A percentile compares a stretch with the other conserved stretches of the same genome.
phyloP scores from a whole-genome alignment of 2,113 vertebrate genomes.

The Parus major region DNA sequence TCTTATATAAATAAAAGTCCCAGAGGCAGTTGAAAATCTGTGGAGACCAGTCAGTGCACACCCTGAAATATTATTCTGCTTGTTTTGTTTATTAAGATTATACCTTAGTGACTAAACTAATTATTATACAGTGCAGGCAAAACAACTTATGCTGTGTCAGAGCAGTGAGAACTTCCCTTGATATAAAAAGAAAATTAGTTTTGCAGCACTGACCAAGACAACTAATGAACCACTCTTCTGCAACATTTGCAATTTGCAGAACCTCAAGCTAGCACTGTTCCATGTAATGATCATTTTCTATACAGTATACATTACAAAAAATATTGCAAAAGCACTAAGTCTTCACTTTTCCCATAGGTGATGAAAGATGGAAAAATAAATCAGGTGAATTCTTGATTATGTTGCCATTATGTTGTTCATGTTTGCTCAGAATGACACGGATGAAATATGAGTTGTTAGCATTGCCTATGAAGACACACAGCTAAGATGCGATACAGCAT shows the following conservation, averaged over 20 bases:
- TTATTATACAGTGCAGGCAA: slow-evolving; percentile 18
- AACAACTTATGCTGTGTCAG: slow-evolving; percentile 19
- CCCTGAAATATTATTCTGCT: slow-evolving; percentile 23
- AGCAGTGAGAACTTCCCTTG: not conserved
- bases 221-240: slow-evolving; percentile 4
- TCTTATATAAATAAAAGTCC: not conserved
- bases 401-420: not conserved
- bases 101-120: slow-evolving; percentile 58
- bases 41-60: not conserved
- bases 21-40: not conserved
- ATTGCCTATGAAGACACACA: not conserved
- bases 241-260: slow-evolving; percentile 31
- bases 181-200: slow-evolving; percentile 36
- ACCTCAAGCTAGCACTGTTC: not conserved
- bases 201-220: slow-evolving; percentile 42
- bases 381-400: slow-evolving; percentile 21
- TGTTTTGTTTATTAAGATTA: slow-evolving; percentile 50
- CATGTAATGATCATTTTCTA: not conserved
- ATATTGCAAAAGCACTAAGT: not conserved
- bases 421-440: not conserved
- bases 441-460: not conserved
- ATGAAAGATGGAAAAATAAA: slow-evolving; percentile 30
- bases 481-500: not conserved
- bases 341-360: slow-evolving; percentile 3
- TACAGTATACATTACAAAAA: not conserved